These are phyloP conservation scores for Sphaeramia orbicularis DNA, from an alignment of 2,797 vertebrate species.

Conservation along the genomic window DNA sequence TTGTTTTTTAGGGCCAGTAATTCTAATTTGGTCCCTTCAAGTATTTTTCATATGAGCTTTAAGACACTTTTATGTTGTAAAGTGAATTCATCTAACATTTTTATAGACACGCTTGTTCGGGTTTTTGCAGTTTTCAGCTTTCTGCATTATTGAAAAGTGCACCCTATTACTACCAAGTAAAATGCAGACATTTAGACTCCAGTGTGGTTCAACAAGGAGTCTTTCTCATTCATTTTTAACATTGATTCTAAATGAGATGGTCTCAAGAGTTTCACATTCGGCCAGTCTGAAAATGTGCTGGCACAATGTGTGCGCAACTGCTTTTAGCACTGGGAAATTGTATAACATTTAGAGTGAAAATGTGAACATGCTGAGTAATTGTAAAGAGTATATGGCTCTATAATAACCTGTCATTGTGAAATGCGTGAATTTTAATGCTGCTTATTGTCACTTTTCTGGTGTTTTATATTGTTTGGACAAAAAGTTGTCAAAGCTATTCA, in stretches of 20 bases:
- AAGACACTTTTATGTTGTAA: slow-evolving; percentile 28
- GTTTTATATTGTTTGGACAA: slow-evolving; percentile 15
- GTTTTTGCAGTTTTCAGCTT: slow-evolving; percentile 34
- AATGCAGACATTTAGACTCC: slow-evolving; percentile 27
- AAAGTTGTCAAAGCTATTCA: slow-evolving; percentile 23
- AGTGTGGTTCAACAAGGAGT: slow-evolving; percentile 30
- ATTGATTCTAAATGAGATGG: slow-evolving; percentile 51
- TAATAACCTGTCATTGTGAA: slow-evolving; percentile 21
- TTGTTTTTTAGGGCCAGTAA: slow-evolving; percentile 5
- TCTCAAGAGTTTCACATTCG: slow-evolving; percentile 38
- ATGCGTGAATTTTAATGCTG: slow-evolving; percentile 1
- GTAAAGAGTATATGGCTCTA: not conserved
- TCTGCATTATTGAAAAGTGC: slow-evolving; percentile 64
- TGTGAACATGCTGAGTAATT: not conserved
- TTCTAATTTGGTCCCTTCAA: slow-evolving; percentile 6
- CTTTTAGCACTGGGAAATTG: slow-evolving; percentile 9
- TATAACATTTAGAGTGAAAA: slow-evolving; percentile 9
- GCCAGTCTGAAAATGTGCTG: slow-evolving; percentile 28
- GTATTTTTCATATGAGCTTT: slow-evolving; percentile 13
- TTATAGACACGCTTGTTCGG: slow-evolving; percentile 33
- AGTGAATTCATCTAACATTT: slow-evolving; percentile 39
- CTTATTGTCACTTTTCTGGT: not conserved
- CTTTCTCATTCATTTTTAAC: slow-evolving; percentile 67
- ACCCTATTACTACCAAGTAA: slow-evolving; percentile 41
- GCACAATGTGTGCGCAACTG: slow-evolving; percentile 23